Evolutionary conservation across 2,888 invertebrate genomes (phyloP).

Genomic region (Pyrocoelia pectoralis): DNA sequence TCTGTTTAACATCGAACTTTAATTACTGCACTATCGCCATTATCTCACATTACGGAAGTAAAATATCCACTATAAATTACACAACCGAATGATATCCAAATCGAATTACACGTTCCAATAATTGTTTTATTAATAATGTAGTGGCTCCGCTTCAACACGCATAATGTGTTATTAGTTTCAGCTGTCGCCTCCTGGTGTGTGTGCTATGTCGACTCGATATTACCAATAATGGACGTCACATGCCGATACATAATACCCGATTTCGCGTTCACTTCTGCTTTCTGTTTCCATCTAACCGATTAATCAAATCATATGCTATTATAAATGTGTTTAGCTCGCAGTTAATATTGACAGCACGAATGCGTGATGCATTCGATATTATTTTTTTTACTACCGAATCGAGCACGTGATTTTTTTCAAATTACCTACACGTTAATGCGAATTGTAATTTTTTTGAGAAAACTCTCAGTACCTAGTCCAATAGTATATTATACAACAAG

Average conservation of each 20-base stretch:
- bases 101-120: conserved; percentile 45
- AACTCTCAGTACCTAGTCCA: no score
- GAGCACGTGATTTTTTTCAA: no score
- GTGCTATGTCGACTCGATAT: conserved; percentile 44
- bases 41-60: not conserved
- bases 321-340: not conserved
- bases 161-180: conserved; percentile 42
- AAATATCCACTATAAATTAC: conserved; percentile 16
- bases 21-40: conserved; percentile 18
- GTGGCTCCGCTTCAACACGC: conserved; percentile 39
- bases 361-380: no score
- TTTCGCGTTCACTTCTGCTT: conserved; percentile 28
- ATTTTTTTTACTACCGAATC: no score
- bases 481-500: no score
- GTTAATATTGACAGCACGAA: not conserved
- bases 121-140: conserved; percentile 47
- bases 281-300: conserved; percentile 26
- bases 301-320: conserved; percentile 14
- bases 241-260: conserved; percentile 35
- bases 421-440: no score
- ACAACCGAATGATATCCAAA: conserved; percentile 36
- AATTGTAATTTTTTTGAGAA: no score
- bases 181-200: conserved; percentile 41
- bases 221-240: conserved; percentile 40
- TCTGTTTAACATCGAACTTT: conserved; percentile 6